Evolutionary conservation across 1,140 invertebrate species (phyloP), one percentile per base, ranked within the genome.

Genomic region (Amyelois transitella): DNA sequence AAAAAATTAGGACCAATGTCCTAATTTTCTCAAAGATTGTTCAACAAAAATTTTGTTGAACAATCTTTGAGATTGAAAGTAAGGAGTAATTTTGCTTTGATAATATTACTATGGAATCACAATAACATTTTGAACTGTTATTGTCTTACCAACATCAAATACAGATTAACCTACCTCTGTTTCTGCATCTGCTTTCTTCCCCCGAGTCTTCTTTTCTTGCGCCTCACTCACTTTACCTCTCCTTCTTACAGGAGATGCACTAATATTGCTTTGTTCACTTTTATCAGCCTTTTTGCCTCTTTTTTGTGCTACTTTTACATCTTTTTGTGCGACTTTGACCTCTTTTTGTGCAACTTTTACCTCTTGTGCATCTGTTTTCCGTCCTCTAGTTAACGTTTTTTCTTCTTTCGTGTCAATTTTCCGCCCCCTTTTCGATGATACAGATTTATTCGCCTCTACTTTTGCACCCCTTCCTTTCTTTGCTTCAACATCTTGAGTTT

Each of bases 321-420:
- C 22, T 24, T 24, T 24, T 24, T 24, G 22, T 5, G 8, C 22
- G 8, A 24, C 22, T 24, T 8, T 24, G 3, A 14, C n/a, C 17
- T 38, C 32, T 38, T 38, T 38, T 14, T 38, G 32, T 38, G 32
- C 32, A 2, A n/a, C n/a, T n/a, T n/a, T n/a, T n/a, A n/a, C n/a
- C n/a, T n/a, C n/a, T n/a, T n/a, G n/a, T n/a, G 2, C 18, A 12
- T 48, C 45, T 21, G n/a, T 25, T 24, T 49, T 49, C n/a, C 14
- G 24, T 25, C 12, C 47, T 18, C 7, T 49, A 8, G 19, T 51
- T 60, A 60, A 10, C 8, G 51, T 22, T 51, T 49, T 59, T 53
- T 49, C 8, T 18, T 19, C 18, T 25, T 19, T 50, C 22, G 55
- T 20, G 18, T 49, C 44, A 50, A 14, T 21, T 22, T 53, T 10